Percentiles rank a stretch among this genome's conserved stretches.
phyloP scores from a whole-genome alignment of 2,113 vertebrate genomes.

The Laticauda colubrina region DNA sequence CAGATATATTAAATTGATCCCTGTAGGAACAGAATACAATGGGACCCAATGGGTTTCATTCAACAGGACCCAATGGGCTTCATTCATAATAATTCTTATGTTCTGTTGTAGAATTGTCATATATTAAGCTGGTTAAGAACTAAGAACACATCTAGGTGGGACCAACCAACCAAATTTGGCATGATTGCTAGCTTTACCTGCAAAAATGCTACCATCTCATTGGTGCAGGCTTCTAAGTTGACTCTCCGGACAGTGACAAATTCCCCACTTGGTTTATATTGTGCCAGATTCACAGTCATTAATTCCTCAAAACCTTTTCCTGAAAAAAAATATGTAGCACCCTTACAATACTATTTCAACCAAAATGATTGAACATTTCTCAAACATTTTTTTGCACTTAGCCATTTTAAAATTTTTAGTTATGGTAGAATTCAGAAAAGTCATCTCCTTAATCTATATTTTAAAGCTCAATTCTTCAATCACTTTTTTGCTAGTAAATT shows the following conservation, averaged over 20 bases:
- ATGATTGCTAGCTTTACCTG: conserved; percentile 74
- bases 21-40: background rate
- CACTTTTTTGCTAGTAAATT: background rate
- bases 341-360: background rate
- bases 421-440: background rate
- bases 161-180: background rate
- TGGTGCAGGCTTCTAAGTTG: conserved; percentile 92
- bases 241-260: conserved; percentile 89
- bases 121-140: background rate
- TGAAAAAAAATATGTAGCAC: conserved; percentile 54
- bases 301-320: conserved; percentile 91
- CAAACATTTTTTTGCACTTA: background rate
- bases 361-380: background rate
- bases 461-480: background rate
- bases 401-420: background rate
- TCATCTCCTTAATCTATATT: background rate
- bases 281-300: conserved; percentile 92
- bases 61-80: background rate
- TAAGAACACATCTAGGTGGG: background rate
- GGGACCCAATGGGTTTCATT: background rate
- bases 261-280: conserved; percentile 85
- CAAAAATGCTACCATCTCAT: conserved; percentile 93
- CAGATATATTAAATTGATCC: background rate
- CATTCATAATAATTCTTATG: background rate
- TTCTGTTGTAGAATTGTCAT: background rate